Evolutionary conservation across 2,113 vertebrate species (phyloP), one percentile per base, ranked within the genome.

Genomic region (Seriola aureovittata): DNA sequence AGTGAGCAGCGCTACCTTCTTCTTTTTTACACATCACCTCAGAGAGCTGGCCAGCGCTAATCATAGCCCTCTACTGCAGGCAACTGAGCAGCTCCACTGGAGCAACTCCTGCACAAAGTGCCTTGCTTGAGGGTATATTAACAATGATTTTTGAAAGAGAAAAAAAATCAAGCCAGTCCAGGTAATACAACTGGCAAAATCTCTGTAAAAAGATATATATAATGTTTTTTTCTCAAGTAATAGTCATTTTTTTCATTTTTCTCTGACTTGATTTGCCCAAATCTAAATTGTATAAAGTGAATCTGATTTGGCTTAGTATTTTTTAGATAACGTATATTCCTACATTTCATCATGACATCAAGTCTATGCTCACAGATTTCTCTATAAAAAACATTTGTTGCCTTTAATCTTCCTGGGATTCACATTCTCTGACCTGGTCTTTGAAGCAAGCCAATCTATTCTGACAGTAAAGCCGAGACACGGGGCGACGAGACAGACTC

Each of bases 21-120:
- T 52, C 8, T 44, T 73, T 78, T 59, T 55, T 42, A 67, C 64
- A 83, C 57, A 40, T 83, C 58, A 74, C 91, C 70, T 79, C 62
- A 69, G 89, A 87, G 88, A 90, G 69, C 65, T 85, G 85, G 55
- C 89, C 80, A 38, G 77, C 0, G 59, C 85, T 91, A 92, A 92
- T 90, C 91, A 87, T 88, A 91, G 87, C 66, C 58, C 48, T 67
- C 55, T 17, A 76, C 89, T 82, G 75, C 82, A 78, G 82, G 82
- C 80, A 65, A 80, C 75, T 21, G 71, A 88, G 83, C 80, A 71
- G 84, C 86, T 87, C 84, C 86, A 83, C 52, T 57, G 55, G 75
- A 83, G 90, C 85, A 85, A 65, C 63, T 80, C 71, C 42, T 69
- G 71, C 36, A 84, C 77, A 86, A 88, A 88, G 40, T 77, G 87